Percentiles rank a stretch among this genome's conserved stretches.
These are phyloP conservation scores for Phragmatobia fuliginosa DNA, from an alignment of 2,888 invertebrate genomes.

Conservation along the genomic window DNA sequence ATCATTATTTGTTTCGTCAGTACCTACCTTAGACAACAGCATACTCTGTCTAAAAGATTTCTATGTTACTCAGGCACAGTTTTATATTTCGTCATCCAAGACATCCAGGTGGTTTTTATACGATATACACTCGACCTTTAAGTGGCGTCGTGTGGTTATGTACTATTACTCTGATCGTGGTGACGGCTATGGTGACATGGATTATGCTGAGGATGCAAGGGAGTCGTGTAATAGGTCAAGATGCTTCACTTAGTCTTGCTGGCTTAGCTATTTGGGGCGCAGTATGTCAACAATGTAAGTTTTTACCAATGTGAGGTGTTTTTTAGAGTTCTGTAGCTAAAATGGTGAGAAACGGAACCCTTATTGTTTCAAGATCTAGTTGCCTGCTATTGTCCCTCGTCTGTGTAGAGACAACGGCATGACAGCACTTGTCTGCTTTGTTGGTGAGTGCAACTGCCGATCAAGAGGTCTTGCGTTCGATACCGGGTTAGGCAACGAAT, in stretches of 20 bases:
- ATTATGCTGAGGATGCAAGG: conserved; percentile 61
- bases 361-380: too few relatives aligned
- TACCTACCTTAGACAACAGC: neutral
- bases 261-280: conserved; percentile 78
- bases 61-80: conserved; percentile 78
- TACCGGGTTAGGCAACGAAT: too few relatives aligned
- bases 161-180: conserved; percentile 66
- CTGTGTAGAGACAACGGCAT: too few relatives aligned
- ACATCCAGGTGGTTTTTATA: conserved; percentile 85
- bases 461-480: too few relatives aligned
- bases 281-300: conserved; percentile 80
- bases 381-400: too few relatives aligned
- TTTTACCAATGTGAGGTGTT: too few relatives aligned
- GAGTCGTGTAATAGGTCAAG: conserved; percentile 54
- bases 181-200: conserved; percentile 58
- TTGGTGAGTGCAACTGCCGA: too few relatives aligned
- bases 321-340: too few relatives aligned
- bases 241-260: conserved; percentile 78
- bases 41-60: neutral
- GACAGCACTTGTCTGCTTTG: too few relatives aligned
- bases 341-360: too few relatives aligned
- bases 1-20: too few relatives aligned
- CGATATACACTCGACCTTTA: conserved; percentile 89
- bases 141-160: conserved; percentile 86
- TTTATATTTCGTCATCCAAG: conserved; percentile 91